phyloP scores from a whole-genome alignment of 2,113 vertebrate species.

The Cervus canadensis region DNA sequence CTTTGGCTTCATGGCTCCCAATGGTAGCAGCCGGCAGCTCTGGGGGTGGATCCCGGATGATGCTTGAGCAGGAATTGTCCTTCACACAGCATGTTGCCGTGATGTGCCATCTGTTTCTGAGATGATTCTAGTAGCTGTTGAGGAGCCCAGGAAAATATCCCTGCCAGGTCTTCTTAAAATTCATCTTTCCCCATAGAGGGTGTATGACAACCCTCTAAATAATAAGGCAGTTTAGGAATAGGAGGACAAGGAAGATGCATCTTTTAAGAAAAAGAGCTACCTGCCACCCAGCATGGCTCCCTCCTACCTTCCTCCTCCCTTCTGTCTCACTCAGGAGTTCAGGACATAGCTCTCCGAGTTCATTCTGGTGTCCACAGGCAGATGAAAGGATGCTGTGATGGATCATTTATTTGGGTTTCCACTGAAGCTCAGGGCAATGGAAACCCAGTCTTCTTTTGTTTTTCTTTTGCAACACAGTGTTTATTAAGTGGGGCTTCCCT shows the following conservation, averaged over 20 bases:
- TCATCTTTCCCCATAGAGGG: neutral
- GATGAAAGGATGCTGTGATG: neutral
- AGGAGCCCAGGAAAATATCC: slow-evolving; percentile 64
- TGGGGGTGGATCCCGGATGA: neutral
- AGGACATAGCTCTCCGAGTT: neutral
- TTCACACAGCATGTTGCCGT: slow-evolving; percentile 31
- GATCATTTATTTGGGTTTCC: neutral
- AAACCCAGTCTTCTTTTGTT: neutral
- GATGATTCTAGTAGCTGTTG: slow-evolving; percentile 51
- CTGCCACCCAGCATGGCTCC: neutral
- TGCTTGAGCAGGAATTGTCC: slow-evolving; percentile 16
- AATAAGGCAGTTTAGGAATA: neutral
- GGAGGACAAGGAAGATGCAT: neutral
- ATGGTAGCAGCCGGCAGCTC: slow-evolving; percentile 61
- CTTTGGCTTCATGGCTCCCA: neutral
- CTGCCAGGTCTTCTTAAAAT: neutral
- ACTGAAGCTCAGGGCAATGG: neutral
- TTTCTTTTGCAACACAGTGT: neutral
- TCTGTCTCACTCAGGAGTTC: neutral
- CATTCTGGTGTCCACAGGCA: neutral
- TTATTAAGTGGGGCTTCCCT: neutral
- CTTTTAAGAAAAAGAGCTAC: neutral
- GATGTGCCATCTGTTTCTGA: slow-evolving; percentile 71
- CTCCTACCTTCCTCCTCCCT: neutral
- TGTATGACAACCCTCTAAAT: neutral